A percentile compares a stretch with the other conserved stretches of the same genome.
Evolutionary conservation across 2,797 vertebrate species (phyloP).

Genomic region (Okamejei kenojei): DNA sequence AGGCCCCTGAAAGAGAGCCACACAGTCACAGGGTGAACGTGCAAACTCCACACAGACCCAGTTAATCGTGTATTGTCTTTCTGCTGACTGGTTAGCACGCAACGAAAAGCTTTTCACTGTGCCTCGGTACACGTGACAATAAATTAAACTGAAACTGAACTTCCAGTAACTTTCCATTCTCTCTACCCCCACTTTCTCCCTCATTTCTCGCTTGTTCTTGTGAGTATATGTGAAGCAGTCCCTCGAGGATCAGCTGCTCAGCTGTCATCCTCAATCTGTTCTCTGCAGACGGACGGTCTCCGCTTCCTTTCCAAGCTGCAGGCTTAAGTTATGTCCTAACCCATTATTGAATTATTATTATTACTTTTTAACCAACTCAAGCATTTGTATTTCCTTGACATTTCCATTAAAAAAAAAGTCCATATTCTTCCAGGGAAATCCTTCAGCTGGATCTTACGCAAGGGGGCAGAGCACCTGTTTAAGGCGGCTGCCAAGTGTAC

Average conservation of each 20-base stretch:
- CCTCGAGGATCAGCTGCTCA: neutral
- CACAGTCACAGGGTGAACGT: too few species aligned
- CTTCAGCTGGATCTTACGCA: neutral
- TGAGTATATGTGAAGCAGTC: neutral
- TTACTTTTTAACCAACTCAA: neutral
- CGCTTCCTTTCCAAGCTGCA: neutral
- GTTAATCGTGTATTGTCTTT: too few species aligned
- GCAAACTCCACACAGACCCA: too few species aligned
- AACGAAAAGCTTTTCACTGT: too few species aligned
- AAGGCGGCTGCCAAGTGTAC: neutral
- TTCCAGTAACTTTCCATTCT: conserved; percentile 9
- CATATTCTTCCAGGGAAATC: neutral
- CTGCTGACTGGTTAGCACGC: too few species aligned
- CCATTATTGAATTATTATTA: neutral
- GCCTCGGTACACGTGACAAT: too few species aligned
- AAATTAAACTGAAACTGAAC: neutral
- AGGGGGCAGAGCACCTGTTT: neutral
- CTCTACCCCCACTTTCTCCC: too few species aligned
- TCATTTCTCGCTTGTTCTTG: too few species aligned
- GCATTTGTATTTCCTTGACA: neutral
- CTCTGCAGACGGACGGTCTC: neutral
- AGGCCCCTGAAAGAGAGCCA: too few species aligned
- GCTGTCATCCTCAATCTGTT: neutral
- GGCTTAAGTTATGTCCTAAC: neutral
- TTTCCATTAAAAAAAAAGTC: neutral